These are phyloP conservation scores for Cryptoblepharus egeriae DNA, from an alignment of 2,797 vertebrate genomes.

Conservation along the genomic window DNA sequence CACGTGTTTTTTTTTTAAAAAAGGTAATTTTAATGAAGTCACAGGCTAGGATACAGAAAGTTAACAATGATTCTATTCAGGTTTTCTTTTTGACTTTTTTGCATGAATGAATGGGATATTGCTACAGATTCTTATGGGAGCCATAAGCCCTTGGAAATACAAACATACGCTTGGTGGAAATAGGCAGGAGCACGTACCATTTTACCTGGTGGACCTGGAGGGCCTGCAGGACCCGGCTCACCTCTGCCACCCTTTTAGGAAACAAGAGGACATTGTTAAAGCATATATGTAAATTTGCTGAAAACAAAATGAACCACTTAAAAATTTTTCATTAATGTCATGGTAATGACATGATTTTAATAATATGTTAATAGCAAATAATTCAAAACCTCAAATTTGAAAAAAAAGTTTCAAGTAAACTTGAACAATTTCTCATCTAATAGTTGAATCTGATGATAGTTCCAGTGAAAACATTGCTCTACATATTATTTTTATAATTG, in stretches of 20 bases:
- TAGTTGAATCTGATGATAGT: background rate
- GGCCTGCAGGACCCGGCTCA: conserved; percentile 83
- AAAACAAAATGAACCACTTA: conserved; percentile 18
- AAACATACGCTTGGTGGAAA: conserved; percentile 14
- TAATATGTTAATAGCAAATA: background rate
- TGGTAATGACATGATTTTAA: background rate
- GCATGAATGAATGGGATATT: conserved; percentile 13
- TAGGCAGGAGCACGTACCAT: conserved; percentile 80
- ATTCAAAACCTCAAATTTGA: too few relatives aligned
- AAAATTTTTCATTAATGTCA: background rate
- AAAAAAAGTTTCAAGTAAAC: too few relatives aligned
- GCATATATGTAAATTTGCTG: conserved; percentile 11
- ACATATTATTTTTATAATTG: background rate
- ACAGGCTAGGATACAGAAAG: conserved; percentile 32
- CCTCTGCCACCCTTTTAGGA: conserved; percentile 87
- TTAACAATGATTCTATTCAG: conserved; percentile 14
- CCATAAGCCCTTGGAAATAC: conserved; percentile 27
- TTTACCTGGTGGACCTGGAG: conserved; percentile 87
- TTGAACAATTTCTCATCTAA: background rate
- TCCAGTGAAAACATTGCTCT: background rate
- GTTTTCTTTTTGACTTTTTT: background rate
- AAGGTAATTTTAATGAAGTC: conserved; percentile 52
- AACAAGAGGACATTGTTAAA: conserved; percentile 46
- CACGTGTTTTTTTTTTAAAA: conserved; percentile 20
- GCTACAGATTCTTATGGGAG: conserved; percentile 9